Conservation (phyloP, 2,113 vertebrate species). For the Scophthalmus maximus region DNA sequence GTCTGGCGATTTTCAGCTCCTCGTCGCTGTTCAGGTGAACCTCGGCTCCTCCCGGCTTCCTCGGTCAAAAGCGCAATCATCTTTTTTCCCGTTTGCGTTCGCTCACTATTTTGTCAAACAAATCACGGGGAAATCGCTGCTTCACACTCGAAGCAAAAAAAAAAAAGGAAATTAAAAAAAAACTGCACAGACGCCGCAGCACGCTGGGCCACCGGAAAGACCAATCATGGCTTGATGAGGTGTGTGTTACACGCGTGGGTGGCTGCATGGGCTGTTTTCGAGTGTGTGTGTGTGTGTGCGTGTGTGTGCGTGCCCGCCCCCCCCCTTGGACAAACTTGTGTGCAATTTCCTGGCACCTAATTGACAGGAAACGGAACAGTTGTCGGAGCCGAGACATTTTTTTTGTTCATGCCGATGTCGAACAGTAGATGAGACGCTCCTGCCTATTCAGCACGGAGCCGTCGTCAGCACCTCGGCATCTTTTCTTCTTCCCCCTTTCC, state of each 20-base stretch:
- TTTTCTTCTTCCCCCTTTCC: constrained; percentile 53
- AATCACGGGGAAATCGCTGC: constrained; percentile 51
- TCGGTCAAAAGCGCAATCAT: constrained; percentile 57
- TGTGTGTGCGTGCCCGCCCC: background rate
- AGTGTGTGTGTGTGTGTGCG: background rate
- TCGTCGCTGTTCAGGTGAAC: constrained; percentile 50
- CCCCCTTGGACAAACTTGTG: constrained; percentile 62
- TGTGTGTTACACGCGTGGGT: constrained; percentile 1
- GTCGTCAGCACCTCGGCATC: constrained; percentile 58
- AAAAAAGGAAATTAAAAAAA: no score
- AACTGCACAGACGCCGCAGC: no score
- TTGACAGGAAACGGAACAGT: constrained; percentile 74
- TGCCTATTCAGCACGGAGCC: constrained; percentile 67
- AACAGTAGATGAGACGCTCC: constrained; percentile 68
- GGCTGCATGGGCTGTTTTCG: background rate
- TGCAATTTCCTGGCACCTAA: constrained; percentile 68
- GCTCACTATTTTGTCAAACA: constrained; percentile 65
- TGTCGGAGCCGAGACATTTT: constrained; percentile 51
- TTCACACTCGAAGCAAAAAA: no score
- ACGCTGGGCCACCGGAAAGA: constrained; percentile 57
- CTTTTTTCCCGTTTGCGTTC: constrained; percentile 38
- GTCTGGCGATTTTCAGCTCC: constrained; percentile 47
- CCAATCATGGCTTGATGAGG: constrained; percentile 71
- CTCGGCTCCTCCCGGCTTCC: constrained; percentile 8
- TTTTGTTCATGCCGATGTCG: constrained; percentile 59